phyloP scores from a whole-genome alignment of 1,140 invertebrate species.

The Chlorops oryzae region DNA sequence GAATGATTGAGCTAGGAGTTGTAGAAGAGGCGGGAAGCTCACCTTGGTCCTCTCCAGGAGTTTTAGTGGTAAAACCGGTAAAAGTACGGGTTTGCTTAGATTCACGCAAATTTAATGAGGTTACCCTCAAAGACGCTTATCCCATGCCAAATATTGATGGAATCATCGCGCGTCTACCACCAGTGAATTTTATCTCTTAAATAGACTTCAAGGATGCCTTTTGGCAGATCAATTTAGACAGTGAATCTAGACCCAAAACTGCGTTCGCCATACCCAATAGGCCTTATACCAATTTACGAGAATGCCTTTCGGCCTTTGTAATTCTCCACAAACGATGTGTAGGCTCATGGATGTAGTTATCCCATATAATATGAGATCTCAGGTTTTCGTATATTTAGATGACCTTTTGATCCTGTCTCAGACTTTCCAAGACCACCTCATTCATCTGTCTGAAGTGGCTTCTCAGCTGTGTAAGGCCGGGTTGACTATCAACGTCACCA shows the following conservation, averaged over 20 bases:
- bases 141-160: conserved; percentile 11
- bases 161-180: conserved; percentile 10
- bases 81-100: conserved; percentile 12
- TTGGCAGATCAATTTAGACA: conserved; percentile 9
- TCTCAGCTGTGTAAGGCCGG: conserved; percentile 1
- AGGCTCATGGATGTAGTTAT: conserved; percentile 8
- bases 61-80: conserved; percentile 5
- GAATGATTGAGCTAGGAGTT: conserved; percentile 14
- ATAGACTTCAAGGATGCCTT: conserved; percentile 8
- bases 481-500: conserved; percentile 11
- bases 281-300: conserved; percentile 9
- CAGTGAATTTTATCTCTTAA: conserved; percentile 9
- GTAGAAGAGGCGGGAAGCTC: conserved; percentile 15
- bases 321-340: conserved; percentile 4
- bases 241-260: conserved; percentile 8
- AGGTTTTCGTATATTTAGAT: conserved; percentile 14
- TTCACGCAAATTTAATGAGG: conserved; percentile 6
- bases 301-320: conserved; percentile 10
- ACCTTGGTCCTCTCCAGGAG: conserved; percentile 16
- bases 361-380: conserved; percentile 1
- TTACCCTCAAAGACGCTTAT: conserved; percentile 13
- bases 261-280: conserved; percentile 3
- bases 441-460: conserved; percentile 5
- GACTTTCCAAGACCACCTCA: conserved; percentile 4
- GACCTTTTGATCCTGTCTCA: conserved; percentile 11